Conservation (phyloP, 2,888 invertebrate species). For the Rotaria macrura region DNA sequence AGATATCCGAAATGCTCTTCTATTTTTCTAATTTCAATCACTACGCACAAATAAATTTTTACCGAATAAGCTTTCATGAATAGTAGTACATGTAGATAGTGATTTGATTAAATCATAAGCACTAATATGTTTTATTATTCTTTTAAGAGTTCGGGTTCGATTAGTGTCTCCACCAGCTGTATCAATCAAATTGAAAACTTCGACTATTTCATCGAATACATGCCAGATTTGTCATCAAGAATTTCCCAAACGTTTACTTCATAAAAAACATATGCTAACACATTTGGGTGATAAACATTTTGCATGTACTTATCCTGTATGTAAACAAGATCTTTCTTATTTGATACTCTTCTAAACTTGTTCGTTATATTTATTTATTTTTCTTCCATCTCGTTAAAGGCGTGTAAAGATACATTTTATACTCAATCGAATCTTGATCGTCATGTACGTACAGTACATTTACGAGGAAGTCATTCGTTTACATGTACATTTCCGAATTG, state of each 20-base stretch:
- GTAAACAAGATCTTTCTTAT: neutral
- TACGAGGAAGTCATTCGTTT: neutral
- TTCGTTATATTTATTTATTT: no score
- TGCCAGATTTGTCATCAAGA: neutral
- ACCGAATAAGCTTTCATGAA: no score
- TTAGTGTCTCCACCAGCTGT: neutral
- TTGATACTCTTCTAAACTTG: neutral
- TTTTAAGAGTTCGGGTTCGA: neutral
- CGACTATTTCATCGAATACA: neutral
- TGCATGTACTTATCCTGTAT: neutral
- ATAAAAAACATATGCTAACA: neutral
- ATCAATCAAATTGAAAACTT: neutral
- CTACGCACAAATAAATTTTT: no score
- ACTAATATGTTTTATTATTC: no score
- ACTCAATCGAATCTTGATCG: slow-evolving; percentile 11
- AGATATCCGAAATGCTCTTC: no score
- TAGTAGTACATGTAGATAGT: no score
- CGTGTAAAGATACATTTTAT: slow-evolving; percentile 3
- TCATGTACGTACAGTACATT: neutral
- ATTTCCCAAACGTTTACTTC: neutral
- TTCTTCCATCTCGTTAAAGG: neutral
- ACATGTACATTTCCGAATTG: neutral
- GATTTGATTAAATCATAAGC: no score
- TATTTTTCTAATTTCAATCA: no score
- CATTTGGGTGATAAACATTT: slow-evolving; percentile 13